Evolutionary conservation across 2,113 vertebrate genomes (phyloP).

Genomic region (Chelonoidis abingdonii): DNA sequence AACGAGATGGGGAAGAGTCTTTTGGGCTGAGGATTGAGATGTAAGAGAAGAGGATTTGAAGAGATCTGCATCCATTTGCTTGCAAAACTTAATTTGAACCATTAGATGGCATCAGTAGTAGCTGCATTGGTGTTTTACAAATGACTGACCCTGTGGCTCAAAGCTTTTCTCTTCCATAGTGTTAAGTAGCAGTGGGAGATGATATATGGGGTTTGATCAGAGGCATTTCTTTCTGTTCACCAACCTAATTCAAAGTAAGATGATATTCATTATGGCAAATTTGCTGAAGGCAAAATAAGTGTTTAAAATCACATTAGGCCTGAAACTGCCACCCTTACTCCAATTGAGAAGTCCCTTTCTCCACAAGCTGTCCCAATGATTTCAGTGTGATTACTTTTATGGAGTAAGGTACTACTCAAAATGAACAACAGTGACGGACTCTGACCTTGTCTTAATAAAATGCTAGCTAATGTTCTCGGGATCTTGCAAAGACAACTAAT

Average conservation of each 20-base stretch:
- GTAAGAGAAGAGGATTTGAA: neutral
- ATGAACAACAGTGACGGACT: neutral
- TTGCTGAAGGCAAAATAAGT: neutral
- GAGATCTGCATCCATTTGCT: fast-evolving
- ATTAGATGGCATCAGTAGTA: slow-evolving; percentile 1
- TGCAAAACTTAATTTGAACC: neutral
- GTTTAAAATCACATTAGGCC: neutral
- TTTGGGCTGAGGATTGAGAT: neutral
- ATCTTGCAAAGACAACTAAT: neutral
- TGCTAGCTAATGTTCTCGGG: neutral
- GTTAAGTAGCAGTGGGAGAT: neutral
- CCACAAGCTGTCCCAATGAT: neutral
- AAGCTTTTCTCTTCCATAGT: neutral
- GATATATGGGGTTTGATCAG: neutral
- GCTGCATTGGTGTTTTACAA: neutral
- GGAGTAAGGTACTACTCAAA: neutral
- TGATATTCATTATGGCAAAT: neutral
- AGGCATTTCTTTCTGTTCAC: neutral
- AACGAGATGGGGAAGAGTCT: neutral
- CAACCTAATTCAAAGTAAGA: neutral
- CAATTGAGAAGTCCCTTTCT: neutral
- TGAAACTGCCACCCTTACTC: neutral
- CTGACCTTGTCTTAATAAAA: neutral
- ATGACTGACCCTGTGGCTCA: neutral
- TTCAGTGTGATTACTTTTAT: neutral